A percentile compares a stretch with the other conserved stretches of the same genome.
Conservation (phyloP, 2,888 invertebrate genomes). For the Acleris holmiana region DNA sequence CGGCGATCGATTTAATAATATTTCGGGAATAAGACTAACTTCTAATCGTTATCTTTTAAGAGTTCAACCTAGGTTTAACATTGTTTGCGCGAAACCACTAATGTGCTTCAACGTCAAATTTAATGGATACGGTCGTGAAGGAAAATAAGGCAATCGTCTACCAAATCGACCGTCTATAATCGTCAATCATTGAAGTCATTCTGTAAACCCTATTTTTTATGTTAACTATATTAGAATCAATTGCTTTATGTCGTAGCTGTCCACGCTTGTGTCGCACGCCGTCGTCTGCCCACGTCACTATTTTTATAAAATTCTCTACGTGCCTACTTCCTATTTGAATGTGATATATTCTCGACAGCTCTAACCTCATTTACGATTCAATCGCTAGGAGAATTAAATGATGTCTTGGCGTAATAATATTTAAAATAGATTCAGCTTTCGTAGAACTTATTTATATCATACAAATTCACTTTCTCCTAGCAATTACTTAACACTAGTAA, state of each 20-base stretch:
- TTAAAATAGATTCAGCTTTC: too few species aligned
- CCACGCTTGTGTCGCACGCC: conserved; percentile 6
- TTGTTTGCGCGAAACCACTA: conserved; percentile 10
- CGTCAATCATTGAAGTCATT: not conserved
- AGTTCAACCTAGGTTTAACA: conserved; percentile 13
- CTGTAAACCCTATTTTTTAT: not conserved
- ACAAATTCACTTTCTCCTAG: too few species aligned
- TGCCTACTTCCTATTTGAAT: conserved; percentile 17
- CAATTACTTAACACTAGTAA: too few species aligned
- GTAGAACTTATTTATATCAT: too few species aligned
- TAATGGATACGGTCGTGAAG: not conserved
- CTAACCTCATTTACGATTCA: not conserved
- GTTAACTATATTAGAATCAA: not conserved
- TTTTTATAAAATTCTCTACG: conserved; percentile 28
- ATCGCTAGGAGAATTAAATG: not conserved
- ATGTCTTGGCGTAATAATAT: not conserved
- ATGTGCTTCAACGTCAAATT: not conserved
- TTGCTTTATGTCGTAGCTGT: conserved; percentile 13
- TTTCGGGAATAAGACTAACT: conserved; percentile 36
- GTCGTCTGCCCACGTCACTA: conserved; percentile 26
- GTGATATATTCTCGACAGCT: conserved; percentile 11
- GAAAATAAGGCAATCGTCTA: not conserved
- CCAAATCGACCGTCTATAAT: not conserved
- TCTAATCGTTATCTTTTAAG: conserved; percentile 27
- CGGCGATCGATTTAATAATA: conserved; percentile 40